phyloP scores from a whole-genome alignment of 2,113 vertebrate genomes.

The Corydoras sp. region DNA sequence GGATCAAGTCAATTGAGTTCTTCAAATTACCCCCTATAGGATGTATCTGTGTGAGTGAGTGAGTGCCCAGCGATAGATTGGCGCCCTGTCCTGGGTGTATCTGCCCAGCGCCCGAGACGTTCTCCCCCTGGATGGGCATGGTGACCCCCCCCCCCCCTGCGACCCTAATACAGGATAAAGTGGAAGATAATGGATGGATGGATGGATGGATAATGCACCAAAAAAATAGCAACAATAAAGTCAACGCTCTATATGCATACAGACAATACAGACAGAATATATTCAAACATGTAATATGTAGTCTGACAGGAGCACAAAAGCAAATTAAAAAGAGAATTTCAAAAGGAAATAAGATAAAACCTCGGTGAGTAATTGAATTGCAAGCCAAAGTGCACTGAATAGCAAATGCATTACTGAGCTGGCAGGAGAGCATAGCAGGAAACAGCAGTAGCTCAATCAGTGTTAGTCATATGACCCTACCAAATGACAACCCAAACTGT shows the following conservation, averaged over 20 bases:
- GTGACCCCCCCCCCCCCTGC: no score
- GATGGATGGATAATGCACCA: no score
- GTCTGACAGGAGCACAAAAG: constrained; percentile 16
- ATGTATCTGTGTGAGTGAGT: no score
- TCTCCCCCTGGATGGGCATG: no score
- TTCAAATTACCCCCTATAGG: no score
- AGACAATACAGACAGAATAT: background rate
- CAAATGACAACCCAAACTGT: constrained; percentile 16
- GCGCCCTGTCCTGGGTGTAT: no score
- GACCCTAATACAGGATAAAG: no score
- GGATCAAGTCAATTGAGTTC: no score
- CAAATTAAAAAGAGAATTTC: background rate
- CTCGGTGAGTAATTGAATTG: constrained; percentile 20
- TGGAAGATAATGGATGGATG: no score
- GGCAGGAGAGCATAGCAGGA: constrained; percentile 12
- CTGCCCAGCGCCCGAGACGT: no score
- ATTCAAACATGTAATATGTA: constrained; percentile 9
- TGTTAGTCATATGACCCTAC: constrained; percentile 4
- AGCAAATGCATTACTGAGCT: constrained; percentile 11
- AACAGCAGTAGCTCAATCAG: constrained; percentile 22
- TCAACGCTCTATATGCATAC: background rate
- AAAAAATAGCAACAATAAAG: no score
- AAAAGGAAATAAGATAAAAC: background rate
- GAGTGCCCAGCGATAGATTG: no score
- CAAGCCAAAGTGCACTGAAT: constrained; percentile 19